A percentile compares a stretch with the other conserved stretches of the same genome.
These are phyloP conservation scores for Gymnorhina tibicen DNA, from an alignment of 2,113 vertebrate genomes.

Conservation along the genomic window DNA sequence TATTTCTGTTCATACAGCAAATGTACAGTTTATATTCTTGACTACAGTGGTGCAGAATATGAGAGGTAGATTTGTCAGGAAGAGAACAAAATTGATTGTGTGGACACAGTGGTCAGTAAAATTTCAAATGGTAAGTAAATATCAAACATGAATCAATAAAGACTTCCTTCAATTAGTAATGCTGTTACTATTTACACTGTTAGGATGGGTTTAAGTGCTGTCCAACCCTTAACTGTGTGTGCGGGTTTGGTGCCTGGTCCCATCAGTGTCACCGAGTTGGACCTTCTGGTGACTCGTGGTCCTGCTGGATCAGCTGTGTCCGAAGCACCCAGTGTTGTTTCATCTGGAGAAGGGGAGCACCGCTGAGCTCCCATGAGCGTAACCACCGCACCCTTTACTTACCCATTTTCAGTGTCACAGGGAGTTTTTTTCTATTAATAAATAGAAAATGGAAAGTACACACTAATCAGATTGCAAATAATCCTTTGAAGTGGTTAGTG, in stretches of 20 bases:
- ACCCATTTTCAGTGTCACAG: fast-evolving
- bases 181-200: neutral
- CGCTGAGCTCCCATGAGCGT: fast-evolving
- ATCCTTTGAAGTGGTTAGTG: neutral
- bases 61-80: neutral
- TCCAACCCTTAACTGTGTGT: neutral
- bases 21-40: neutral
- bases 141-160: neutral
- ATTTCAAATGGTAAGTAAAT: neutral
- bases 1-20: neutral
- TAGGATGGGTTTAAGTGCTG: neutral
- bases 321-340: fast-evolving
- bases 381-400: too few species aligned
- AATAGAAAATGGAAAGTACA: neutral
- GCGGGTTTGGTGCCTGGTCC: neutral
- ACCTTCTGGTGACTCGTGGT: fast-evolving
- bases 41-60: neutral
- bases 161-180: neutral
- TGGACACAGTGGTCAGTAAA: neutral
- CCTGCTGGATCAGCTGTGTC: neutral
- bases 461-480: neutral
- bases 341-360: neutral
- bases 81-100: neutral
- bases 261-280: fast-evolving
- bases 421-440: neutral